phyloP scores from a whole-genome alignment of 2,113 vertebrate species.

The Callorhinus ursinus region DNA sequence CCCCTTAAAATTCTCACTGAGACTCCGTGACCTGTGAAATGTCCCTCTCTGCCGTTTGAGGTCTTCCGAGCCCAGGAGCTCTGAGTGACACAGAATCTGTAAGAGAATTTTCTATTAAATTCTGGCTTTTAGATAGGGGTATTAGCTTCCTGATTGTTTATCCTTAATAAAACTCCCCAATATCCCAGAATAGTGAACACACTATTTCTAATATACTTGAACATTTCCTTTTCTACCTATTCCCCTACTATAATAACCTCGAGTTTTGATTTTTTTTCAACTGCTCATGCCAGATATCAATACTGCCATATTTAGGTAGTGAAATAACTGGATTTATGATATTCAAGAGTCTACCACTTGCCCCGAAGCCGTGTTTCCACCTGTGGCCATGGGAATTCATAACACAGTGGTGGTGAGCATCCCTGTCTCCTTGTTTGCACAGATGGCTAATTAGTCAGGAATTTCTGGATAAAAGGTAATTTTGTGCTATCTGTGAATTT shows the following conservation, averaged over 20 bases:
- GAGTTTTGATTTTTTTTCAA: background rate
- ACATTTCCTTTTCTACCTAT: background rate
- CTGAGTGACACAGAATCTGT: background rate
- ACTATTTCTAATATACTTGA: background rate
- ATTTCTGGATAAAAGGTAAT: background rate
- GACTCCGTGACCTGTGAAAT: background rate
- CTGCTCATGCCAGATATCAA: background rate
- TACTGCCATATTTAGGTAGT: background rate
- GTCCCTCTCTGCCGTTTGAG: background rate
- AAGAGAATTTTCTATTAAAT: slow-evolving; percentile 1
- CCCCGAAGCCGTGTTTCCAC: background rate
- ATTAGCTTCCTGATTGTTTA: background rate
- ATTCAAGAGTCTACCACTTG: background rate
- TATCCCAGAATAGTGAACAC: background rate
- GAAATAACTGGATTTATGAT: background rate
- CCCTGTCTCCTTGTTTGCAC: background rate
- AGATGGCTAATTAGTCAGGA: slow-evolving; percentile 40
- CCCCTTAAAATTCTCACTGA: background rate
- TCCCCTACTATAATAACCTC: background rate
- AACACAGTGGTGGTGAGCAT: background rate
- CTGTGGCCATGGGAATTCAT: background rate
- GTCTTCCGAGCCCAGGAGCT: background rate
- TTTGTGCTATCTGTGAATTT: background rate
- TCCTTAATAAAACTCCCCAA: background rate
- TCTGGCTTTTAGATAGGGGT: background rate